Evolutionary conservation across 2,797 vertebrate genomes (phyloP).

Genomic region (Hafferia zeledoni): DNA sequence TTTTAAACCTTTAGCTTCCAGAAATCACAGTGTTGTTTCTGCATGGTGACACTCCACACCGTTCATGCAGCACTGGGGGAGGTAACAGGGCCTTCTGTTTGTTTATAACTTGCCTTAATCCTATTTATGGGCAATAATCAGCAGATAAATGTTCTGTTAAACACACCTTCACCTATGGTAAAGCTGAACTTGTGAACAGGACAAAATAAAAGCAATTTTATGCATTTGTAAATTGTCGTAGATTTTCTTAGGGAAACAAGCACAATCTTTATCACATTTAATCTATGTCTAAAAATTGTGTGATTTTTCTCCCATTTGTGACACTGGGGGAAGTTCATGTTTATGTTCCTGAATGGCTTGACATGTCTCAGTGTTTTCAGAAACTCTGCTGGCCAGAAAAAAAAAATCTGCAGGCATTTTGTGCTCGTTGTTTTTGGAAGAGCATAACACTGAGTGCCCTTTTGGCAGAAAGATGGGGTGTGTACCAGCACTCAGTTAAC

Average conservation of each 20-base stretch:
- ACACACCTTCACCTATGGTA: not conserved
- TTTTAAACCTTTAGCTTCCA: not conserved
- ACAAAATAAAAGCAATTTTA: not conserved
- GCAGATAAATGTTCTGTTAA: not conserved
- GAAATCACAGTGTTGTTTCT: not conserved
- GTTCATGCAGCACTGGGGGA: not conserved
- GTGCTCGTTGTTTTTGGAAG: not conserved
- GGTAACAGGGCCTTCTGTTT: not conserved
- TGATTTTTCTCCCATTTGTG: not conserved
- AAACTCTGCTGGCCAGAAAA: not conserved
- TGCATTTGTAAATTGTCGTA: not conserved
- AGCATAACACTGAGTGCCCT: rapidly evolving
- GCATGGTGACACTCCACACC: not conserved
- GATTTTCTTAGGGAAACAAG: not conserved
- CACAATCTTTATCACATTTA: not conserved
- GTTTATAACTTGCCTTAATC: not conserved
- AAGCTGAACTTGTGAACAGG: not conserved
- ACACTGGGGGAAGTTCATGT: rapidly evolving
- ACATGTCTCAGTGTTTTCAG: not conserved
- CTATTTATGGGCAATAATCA: not conserved
- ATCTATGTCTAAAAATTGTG: not conserved
- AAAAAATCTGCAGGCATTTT: not conserved
- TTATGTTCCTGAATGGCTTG: not conserved
- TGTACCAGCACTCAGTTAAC: not conserved
- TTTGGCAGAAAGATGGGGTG: not conserved